Conservation (phyloP, 23 tunicate genomes). For the Trididemnum miniatum region DNA sequence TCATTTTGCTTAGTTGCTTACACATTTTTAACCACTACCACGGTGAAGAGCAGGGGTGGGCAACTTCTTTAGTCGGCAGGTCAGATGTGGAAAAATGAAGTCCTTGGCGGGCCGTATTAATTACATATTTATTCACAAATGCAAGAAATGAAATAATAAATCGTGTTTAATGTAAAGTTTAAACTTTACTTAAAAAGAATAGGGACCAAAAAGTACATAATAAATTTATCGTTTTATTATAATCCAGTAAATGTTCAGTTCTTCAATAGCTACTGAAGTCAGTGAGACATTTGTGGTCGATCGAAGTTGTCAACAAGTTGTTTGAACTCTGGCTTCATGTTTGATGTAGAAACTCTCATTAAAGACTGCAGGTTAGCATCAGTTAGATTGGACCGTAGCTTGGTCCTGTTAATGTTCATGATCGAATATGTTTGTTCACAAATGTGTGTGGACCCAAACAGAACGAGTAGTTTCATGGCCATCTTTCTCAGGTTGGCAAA, state of each 20-base stretch:
- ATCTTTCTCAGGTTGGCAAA: slow-evolving; percentile 80
- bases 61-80: too few relatives aligned
- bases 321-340: slow-evolving; percentile 74
- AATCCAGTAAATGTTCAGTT: slow-evolving; percentile 30
- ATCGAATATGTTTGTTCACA: slow-evolving; percentile 77
- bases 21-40: too few relatives aligned
- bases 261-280: slow-evolving; percentile 65
- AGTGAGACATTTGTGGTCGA: slow-evolving; percentile 72
- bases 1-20: too few relatives aligned
- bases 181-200: too few relatives aligned
- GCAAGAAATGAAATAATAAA: too few relatives aligned
- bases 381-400: slow-evolving; percentile 67
- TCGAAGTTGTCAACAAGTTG: slow-evolving; percentile 73
- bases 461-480: slow-evolving; percentile 86
- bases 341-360: slow-evolving; percentile 64
- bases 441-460: slow-evolving; percentile 84
- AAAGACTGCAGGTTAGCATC: slow-evolving; percentile 73
- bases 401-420: slow-evolving; percentile 71
- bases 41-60: too few relatives aligned
- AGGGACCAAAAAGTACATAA: slow-evolving; percentile 55
- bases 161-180: too few relatives aligned
- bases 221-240: slow-evolving; percentile 36
- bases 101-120: too few relatives aligned
- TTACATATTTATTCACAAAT: too few relatives aligned
- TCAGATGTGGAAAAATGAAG: too few relatives aligned